Percentiles rank a stretch among this genome's conserved stretches.
Conservation (phyloP, 2,888 invertebrate genomes). For the Iselma pallidipennis region DNA sequence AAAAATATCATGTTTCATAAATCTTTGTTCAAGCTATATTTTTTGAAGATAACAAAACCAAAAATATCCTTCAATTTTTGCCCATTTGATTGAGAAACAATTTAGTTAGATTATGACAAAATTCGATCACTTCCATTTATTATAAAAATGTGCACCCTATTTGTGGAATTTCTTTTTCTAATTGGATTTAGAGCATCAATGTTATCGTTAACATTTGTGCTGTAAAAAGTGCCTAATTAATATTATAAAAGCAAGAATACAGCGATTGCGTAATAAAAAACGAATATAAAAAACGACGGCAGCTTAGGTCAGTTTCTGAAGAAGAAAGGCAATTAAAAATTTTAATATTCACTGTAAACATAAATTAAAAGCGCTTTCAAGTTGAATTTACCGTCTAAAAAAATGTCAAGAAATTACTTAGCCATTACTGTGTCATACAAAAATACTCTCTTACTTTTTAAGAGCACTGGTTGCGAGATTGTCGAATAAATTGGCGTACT, state of each 20-base stretch:
- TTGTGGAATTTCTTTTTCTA: too few relatives aligned
- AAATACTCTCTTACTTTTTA: not conserved
- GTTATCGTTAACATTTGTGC: too few relatives aligned
- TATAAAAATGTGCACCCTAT: too few relatives aligned
- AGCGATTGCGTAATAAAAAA: not conserved
- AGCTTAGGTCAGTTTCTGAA: not conserved
- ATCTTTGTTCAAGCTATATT: not conserved
- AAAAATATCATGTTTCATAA: not conserved
- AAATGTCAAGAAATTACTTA: slow-evolving; percentile 16
- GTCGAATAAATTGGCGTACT: not conserved
- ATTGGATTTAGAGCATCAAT: too few relatives aligned
- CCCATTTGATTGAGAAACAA: too few relatives aligned
- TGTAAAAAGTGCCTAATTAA: not conserved
- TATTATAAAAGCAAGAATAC: not conserved
- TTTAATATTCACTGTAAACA: slow-evolving; percentile 18
- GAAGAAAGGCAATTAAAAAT: slow-evolving; percentile 23
- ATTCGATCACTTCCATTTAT: too few relatives aligned
- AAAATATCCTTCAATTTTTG: not conserved
- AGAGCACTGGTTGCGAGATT: slow-evolving; percentile 1
- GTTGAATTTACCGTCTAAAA: slow-evolving; percentile 19
- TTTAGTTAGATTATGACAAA: too few relatives aligned
- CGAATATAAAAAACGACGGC: not conserved
- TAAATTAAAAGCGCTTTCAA: slow-evolving; percentile 25
- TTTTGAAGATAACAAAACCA: not conserved
- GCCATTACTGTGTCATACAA: slow-evolving; percentile 10